Conservation (phyloP, 2,113 vertebrate species). For the Crypturellus undulatus region DNA sequence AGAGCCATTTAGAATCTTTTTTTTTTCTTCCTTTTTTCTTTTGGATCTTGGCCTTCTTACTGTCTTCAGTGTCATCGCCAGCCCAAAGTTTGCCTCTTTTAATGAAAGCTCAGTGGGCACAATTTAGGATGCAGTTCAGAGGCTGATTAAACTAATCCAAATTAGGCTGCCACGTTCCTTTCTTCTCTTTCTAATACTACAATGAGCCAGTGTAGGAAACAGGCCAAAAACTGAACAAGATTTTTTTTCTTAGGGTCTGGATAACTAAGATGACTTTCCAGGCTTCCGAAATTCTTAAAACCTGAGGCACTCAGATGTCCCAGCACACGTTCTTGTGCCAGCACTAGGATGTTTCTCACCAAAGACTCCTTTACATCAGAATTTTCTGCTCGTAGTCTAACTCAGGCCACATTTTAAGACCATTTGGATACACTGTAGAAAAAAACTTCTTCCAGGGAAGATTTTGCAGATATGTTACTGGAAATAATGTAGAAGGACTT, state of each 20-base stretch:
- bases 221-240: neutral
- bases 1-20: too few relatives aligned
- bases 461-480: neutral
- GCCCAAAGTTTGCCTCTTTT: neutral
- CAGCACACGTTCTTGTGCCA: neutral
- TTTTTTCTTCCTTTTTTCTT: neutral
- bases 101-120: neutral
- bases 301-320: neutral
- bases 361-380: neutral
- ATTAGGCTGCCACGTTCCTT: neutral
- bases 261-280: neutral
- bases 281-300: neutral
- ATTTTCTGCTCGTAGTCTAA: constrained; percentile 1
- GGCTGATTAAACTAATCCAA: neutral
- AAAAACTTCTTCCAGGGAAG: neutral
- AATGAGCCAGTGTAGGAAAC: neutral
- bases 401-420: neutral
- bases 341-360: neutral
- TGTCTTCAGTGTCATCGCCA: neutral
- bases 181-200: neutral
- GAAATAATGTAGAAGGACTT: constrained; percentile 2
- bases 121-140: neutral
- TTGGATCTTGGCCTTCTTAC: neutral
- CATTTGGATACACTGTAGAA: neutral
- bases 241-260: neutral